Conservation (phyloP, 2,888 invertebrate genomes). For the Nemotelus nigrinus region DNA sequence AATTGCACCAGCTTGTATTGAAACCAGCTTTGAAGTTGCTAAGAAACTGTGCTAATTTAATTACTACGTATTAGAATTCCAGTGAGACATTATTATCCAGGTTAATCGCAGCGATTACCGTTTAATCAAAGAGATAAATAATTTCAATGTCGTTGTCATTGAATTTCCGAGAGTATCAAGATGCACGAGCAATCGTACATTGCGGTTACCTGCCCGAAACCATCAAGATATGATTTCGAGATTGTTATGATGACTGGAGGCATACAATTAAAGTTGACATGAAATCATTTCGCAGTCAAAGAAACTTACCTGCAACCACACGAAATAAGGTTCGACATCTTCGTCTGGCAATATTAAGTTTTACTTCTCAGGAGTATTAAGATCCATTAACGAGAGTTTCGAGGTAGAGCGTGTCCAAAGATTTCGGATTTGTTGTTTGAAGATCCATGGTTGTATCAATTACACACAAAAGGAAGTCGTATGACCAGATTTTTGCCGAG, state of each 20-base stretch:
- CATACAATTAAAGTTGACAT: slow-evolving; percentile 44
- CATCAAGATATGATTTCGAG: slow-evolving; percentile 40
- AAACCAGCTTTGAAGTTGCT: too few species aligned
- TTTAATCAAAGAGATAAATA: slow-evolving; percentile 25
- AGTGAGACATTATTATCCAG: too few species aligned
- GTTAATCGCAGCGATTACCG: background rate
- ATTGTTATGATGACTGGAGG: slow-evolving; percentile 40
- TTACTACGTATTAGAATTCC: too few species aligned
- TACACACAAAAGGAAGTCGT: slow-evolving; percentile 38
- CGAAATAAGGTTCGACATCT: slow-evolving; percentile 1
- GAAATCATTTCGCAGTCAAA: slow-evolving; percentile 36
- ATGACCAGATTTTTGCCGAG: background rate
- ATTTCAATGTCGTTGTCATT: slow-evolving; percentile 32
- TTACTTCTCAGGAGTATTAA: slow-evolving; percentile 41
- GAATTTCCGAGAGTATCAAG: slow-evolving; percentile 27
- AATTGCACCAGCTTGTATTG: too few species aligned
- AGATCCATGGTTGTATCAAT: slow-evolving; percentile 29
- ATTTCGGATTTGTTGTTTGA: slow-evolving; percentile 21
- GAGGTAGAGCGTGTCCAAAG: slow-evolving; percentile 38
- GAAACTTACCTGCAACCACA: background rate
- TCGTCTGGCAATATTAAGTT: background rate
- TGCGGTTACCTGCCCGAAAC: slow-evolving; percentile 27
- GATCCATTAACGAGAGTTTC: slow-evolving; percentile 34
- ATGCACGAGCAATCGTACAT: background rate
- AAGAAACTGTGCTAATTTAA: too few species aligned